A percentile compares a stretch with the other conserved stretches of the same genome.
These are phyloP conservation scores for Pseudomugil gertrudae DNA, from an alignment of 2,797 vertebrate species.

Conservation along the genomic window DNA sequence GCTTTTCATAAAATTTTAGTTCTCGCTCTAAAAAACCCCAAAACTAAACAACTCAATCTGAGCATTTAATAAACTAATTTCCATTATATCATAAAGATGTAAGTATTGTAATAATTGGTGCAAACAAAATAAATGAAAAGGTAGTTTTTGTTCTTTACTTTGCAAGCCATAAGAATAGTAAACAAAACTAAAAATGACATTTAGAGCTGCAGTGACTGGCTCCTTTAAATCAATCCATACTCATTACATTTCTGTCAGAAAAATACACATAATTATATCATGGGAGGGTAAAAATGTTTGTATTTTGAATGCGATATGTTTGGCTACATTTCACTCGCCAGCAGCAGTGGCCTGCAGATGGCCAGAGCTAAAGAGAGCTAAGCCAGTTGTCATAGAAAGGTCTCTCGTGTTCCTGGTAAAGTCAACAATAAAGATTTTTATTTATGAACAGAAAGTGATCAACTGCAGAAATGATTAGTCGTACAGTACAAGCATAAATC, in stretches of 20 bases:
- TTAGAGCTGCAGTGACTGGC: neutral
- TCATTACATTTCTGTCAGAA: neutral
- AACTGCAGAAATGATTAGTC: neutral
- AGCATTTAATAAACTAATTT: constrained; percentile 7
- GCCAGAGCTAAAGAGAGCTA: neutral
- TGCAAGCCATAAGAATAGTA: neutral
- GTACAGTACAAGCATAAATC: neutral
- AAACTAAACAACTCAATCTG: constrained; percentile 2
- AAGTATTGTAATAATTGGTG: neutral
- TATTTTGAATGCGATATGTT: neutral
- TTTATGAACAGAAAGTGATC: neutral
- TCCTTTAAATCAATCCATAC: neutral
- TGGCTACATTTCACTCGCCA: neutral
- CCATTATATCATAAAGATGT: neutral
- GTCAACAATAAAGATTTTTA: neutral
- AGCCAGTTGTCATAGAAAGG: neutral
- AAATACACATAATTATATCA: neutral
- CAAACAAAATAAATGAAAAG: neutral
- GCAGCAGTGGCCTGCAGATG: neutral
- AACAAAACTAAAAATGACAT: neutral
- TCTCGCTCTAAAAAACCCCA: neutral
- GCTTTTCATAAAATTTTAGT: neutral
- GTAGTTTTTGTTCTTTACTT: neutral
- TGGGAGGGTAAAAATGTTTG: neutral
- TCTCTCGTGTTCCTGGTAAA: neutral